Percentiles rank a stretch among this genome's conserved stretches.
Evolutionary conservation across 2,888 invertebrate species (phyloP).

Genomic region (Macrophya alboannulata): DNA sequence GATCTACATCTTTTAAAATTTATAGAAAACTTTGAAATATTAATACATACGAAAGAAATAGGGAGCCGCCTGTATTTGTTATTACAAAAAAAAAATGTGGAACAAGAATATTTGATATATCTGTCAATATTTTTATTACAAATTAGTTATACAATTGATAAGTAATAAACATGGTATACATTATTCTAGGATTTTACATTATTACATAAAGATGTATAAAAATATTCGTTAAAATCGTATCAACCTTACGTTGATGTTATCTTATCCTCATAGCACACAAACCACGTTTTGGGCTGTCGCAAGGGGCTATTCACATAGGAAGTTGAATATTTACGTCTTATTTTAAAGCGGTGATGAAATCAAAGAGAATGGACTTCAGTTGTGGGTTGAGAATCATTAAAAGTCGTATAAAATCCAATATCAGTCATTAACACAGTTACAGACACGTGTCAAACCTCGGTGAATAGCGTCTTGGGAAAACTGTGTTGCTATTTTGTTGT

Average conservation of each 20-base stretch:
- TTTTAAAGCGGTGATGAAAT: not conserved
- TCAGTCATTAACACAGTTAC: slow-evolving; percentile 16
- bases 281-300: not conserved
- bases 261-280: slow-evolving; percentile 3
- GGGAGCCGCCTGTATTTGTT: too few relatives aligned
- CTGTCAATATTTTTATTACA: slow-evolving; percentile 8
- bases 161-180: slow-evolving; percentile 27
- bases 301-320: not conserved
- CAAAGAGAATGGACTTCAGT: not conserved
- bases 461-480: not conserved
- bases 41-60: not conserved
- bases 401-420: not conserved
- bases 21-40: not conserved
- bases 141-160: slow-evolving; percentile 7
- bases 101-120: not conserved
- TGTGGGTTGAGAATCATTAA: not conserved
- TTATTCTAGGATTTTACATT: not conserved
- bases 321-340: not conserved
- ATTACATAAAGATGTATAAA: not conserved
- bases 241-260: not conserved
- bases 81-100: not conserved
- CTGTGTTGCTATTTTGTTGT: not conserved
- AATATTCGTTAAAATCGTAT: not conserved
- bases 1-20: not conserved
- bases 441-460: not conserved